Evolutionary conservation across 1,140 invertebrate species (phyloP).

Genomic region (Papilio aristodemus): DNA sequence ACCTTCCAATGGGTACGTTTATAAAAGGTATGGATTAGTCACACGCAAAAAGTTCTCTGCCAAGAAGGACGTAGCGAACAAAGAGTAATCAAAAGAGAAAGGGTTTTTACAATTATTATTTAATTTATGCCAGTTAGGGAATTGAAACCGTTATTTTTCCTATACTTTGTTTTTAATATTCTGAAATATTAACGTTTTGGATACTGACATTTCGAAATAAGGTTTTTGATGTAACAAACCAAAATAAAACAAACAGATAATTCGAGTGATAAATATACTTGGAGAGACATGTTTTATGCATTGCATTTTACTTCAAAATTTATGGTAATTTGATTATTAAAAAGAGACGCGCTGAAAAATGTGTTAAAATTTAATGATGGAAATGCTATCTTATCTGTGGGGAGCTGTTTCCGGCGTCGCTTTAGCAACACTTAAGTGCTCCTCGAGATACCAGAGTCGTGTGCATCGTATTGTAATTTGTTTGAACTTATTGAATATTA

Average conservation of each 20-base stretch:
- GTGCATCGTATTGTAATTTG: neutral
- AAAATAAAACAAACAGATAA: neutral
- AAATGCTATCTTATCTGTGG: neutral
- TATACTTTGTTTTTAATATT: no score
- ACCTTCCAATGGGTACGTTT: neutral
- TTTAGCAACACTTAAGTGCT: neutral
- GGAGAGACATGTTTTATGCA: neutral
- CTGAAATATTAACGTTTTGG: no score
- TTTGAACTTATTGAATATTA: neutral
- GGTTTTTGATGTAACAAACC: neutral
- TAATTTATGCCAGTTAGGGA: no score
- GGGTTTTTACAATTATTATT: no score
- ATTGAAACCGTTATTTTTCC: no score
- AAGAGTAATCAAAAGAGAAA: no score
- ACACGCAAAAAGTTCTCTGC: neutral
- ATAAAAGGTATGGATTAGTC: slow-evolving; percentile 9
- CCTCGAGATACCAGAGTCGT: neutral
- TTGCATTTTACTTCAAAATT: neutral
- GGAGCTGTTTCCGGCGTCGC: neutral
- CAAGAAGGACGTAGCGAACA: no score
- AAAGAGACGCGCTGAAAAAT: neutral
- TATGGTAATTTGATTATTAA: neutral
- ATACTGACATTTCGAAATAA: neutral
- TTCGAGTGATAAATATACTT: neutral
- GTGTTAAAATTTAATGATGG: neutral